Percentiles rank a stretch among this genome's conserved stretches.
These are phyloP conservation scores for Hybognathus amarus DNA, from an alignment of 2,797 vertebrate species.

Conservation along the genomic window DNA sequence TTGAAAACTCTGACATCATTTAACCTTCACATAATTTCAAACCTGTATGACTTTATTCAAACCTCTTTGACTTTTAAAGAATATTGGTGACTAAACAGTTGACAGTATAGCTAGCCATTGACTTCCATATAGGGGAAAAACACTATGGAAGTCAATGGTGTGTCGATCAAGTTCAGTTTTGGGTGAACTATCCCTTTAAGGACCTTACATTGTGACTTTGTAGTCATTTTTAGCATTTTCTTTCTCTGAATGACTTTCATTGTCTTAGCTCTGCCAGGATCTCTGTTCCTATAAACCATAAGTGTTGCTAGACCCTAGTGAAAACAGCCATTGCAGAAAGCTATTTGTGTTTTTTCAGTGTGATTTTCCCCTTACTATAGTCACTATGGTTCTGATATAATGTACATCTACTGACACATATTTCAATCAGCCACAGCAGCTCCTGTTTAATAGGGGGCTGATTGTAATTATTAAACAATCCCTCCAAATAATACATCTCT, in stretches of 20 bases:
- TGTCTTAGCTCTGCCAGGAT: not conserved
- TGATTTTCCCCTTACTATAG: not conserved
- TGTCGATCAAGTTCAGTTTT: not conserved
- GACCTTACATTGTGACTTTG: not conserved
- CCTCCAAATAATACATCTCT: conserved; percentile 10
- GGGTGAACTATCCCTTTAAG: not conserved
- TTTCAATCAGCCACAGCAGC: not conserved
- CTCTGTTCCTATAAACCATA: conserved; percentile 3
- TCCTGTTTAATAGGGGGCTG: not conserved
- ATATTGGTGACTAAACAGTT: too few species aligned
- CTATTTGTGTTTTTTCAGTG: not conserved
- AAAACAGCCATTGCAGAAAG: not conserved
- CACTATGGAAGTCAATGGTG: too few species aligned
- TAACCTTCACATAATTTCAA: not conserved
- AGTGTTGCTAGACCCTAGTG: not conserved
- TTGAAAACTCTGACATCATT: not conserved
- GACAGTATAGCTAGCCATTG: too few species aligned
- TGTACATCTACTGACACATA: not conserved
- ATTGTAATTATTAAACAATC: conserved; percentile 10
- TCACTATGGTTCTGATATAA: not conserved
- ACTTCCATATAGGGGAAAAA: too few species aligned
- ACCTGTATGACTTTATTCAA: not conserved
- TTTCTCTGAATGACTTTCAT: not conserved
- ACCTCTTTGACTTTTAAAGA: not conserved
- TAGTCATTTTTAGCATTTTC: not conserved